Evolutionary conservation across 2,113 vertebrate species (phyloP).

Genomic region (Mus pahari): DNA sequence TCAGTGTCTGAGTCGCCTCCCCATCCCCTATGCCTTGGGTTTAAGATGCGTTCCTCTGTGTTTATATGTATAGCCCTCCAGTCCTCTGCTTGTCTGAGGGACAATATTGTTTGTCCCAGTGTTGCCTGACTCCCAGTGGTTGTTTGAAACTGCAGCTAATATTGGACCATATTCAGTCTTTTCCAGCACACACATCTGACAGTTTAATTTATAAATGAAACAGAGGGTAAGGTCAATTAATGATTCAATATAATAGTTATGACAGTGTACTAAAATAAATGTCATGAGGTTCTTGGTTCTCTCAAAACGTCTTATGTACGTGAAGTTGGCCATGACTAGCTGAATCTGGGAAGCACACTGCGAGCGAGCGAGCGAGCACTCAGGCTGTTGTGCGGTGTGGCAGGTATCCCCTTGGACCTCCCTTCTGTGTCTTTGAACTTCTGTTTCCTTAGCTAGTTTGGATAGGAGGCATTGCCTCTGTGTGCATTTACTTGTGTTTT

Average conservation of each 20-base stretch:
- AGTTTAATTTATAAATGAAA: not conserved
- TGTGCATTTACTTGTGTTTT: not conserved
- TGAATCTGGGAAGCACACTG: not conserved
- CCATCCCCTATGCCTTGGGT: not conserved
- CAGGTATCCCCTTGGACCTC: not conserved
- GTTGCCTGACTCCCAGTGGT: not conserved
- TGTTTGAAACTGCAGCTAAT: not conserved
- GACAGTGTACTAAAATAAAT: not conserved
- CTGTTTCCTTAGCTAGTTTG: not conserved
- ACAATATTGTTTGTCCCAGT: not conserved
- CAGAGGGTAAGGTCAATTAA: not conserved
- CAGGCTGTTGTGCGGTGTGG: not conserved
- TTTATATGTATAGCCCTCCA: not conserved
- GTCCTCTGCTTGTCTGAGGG: no score
- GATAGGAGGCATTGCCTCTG: not conserved
- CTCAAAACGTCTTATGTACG: not conserved
- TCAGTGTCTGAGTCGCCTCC: not conserved
- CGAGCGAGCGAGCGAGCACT: no score
- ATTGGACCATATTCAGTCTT: not conserved
- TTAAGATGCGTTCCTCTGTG: not conserved
- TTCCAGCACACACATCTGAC: not conserved
- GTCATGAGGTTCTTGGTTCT: not conserved
- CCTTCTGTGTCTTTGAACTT: not conserved
- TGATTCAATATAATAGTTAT: not conserved
- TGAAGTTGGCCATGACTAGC: not conserved